Conservation (phyloP, 2,888 invertebrate genomes). For the Caenorhabditis imperialis region DNA sequence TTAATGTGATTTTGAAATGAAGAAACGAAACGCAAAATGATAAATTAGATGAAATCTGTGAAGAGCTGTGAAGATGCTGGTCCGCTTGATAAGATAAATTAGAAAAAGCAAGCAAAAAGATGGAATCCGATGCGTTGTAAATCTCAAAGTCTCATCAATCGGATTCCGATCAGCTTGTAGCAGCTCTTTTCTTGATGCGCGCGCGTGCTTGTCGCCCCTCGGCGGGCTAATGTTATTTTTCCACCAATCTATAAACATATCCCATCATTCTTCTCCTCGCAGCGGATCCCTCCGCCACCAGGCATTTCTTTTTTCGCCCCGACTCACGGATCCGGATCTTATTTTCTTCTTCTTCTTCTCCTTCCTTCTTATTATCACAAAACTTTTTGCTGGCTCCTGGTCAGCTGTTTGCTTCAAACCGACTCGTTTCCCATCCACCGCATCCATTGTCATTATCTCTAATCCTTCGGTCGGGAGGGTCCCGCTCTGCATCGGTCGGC, state of each 20-base stretch:
- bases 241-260: slow-evolving; percentile 53
- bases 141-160: slow-evolving; percentile 20
- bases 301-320: slow-evolving; percentile 6
- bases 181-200: slow-evolving; percentile 1
- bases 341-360: slow-evolving; percentile 1
- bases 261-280: slow-evolving; percentile 41
- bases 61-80: too few species aligned
- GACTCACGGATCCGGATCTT: too few species aligned
- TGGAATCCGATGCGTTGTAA: slow-evolving; percentile 23
- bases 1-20: too few species aligned
- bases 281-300: slow-evolving; percentile 12
- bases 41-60: too few species aligned
- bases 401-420: slow-evolving; percentile 48
- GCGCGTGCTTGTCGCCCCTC: slow-evolving; percentile 15
- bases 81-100: slow-evolving; percentile 2
- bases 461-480: slow-evolving; percentile 51
- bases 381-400: slow-evolving; percentile 31
- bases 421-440: slow-evolving; percentile 39
- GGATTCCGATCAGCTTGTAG: slow-evolving; percentile 32
- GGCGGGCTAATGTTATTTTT: slow-evolving; percentile 51
- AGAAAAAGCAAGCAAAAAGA: slow-evolving; percentile 5
- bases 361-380: slow-evolving; percentile 45
- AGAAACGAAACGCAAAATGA: too few species aligned
- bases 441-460: slow-evolving; percentile 52
- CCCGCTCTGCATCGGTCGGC: slow-evolving; percentile 28